A percentile compares a stretch with the other conserved stretches of the same genome.
Evolutionary conservation across 2,888 invertebrate genomes (phyloP).

Genomic region (Zaprionus lineosus): DNA sequence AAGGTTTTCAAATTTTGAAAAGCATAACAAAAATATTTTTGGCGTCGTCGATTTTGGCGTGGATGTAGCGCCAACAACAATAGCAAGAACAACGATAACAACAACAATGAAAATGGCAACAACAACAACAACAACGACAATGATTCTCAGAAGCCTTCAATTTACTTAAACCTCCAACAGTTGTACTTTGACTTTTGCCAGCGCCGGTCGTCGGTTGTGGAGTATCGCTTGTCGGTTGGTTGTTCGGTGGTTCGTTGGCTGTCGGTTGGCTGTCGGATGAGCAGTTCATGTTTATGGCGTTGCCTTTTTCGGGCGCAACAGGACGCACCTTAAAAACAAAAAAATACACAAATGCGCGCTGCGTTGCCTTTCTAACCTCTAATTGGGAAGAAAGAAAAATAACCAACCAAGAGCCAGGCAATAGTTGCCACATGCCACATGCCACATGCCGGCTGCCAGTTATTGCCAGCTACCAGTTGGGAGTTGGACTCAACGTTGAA

Average conservation of each 20-base stretch:
- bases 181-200: constrained; percentile 68
- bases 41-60: constrained; percentile 24
- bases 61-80: no score
- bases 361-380: constrained; percentile 58
- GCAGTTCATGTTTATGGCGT: constrained; percentile 36
- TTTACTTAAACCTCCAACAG: constrained; percentile 46
- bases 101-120: not conserved
- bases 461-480: constrained; percentile 32
- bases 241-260: constrained; percentile 7
- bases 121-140: constrained; percentile 5
- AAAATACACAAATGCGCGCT: constrained; percentile 23
- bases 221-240: constrained; percentile 16
- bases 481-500: constrained; percentile 22
- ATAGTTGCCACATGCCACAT: constrained; percentile 9
- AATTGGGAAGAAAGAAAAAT: constrained; percentile 42
- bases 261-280: constrained; percentile 36
- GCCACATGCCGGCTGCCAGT: constrained; percentile 15
- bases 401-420: not conserved
- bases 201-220: constrained; percentile 40
- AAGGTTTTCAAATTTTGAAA: constrained; percentile 22
- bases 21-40: constrained; percentile 28
- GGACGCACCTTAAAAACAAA: constrained; percentile 73
- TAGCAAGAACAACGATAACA: constrained; percentile 17
- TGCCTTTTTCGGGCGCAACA: constrained; percentile 62
- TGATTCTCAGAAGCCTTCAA: constrained; percentile 42